A percentile compares a stretch with the other conserved stretches of the same genome.
These are phyloP conservation scores for Nymphalis io DNA, from an alignment of 1,140 invertebrate species.

Conservation along the genomic window DNA sequence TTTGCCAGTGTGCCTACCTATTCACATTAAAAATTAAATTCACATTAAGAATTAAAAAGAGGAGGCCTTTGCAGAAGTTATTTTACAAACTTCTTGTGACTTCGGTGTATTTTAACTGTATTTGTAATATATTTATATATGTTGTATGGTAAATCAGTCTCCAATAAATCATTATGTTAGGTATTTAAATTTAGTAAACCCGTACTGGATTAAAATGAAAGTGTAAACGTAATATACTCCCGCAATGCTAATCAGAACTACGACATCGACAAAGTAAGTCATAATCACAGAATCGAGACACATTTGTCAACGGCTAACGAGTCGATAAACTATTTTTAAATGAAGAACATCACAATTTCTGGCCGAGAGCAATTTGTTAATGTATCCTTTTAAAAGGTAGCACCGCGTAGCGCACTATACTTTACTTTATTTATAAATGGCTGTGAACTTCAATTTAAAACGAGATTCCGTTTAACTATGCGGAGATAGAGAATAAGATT, in stretches of 20 bases:
- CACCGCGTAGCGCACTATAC: constrained; percentile 49
- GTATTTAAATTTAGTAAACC: background rate
- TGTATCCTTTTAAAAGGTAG: constrained; percentile 64
- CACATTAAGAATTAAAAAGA: too few species aligned
- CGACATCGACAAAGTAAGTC: constrained; percentile 65
- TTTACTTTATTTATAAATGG: constrained; percentile 57
- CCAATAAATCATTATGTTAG: background rate
- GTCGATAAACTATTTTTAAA: constrained; percentile 54
- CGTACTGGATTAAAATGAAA: constrained; percentile 21
- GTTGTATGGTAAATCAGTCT: too few species aligned
- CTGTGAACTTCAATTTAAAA: constrained; percentile 57
- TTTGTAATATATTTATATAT: too few species aligned
- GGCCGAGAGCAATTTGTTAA: constrained; percentile 64
- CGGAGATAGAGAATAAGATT: constrained; percentile 54
- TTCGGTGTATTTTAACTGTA: too few species aligned
- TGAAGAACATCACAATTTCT: constrained; percentile 19
- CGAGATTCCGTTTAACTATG: constrained; percentile 43
- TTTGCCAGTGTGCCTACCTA: too few species aligned
- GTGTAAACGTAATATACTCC: constrained; percentile 27
- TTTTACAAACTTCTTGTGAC: too few species aligned
- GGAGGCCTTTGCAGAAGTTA: too few species aligned
- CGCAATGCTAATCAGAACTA: constrained; percentile 27
- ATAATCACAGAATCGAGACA: constrained; percentile 66
- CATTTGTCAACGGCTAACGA: constrained; percentile 71
- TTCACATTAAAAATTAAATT: too few species aligned